phyloP scores from a whole-genome alignment of 2,888 invertebrate species.

The Tenthredo distinguenda region DNA sequence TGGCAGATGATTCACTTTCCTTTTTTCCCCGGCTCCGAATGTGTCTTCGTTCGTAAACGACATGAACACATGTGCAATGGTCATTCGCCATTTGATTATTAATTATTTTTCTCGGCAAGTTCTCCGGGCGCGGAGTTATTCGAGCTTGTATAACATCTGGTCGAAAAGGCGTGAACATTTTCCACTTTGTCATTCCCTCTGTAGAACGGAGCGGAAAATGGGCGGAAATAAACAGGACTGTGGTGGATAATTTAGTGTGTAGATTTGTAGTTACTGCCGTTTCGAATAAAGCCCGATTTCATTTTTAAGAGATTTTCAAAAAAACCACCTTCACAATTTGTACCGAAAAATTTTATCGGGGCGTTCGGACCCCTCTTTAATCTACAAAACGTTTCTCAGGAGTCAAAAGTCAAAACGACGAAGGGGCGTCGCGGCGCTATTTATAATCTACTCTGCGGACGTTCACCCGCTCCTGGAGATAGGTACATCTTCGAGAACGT shows the following conservation, averaged over 20 bases:
- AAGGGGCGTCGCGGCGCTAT: constrained; percentile 66
- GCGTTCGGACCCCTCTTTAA: neutral
- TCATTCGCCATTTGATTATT: neutral
- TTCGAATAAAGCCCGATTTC: neutral
- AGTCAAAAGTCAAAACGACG: constrained; percentile 34
- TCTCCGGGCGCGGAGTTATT: neutral
- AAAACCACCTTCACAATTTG: neutral
- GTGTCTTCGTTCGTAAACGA: neutral
- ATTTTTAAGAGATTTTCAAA: neutral
- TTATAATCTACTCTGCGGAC: constrained; percentile 69
- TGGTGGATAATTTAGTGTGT: neutral
- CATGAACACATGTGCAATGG: neutral
- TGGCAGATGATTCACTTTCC: neutral
- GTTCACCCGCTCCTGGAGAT: constrained; percentile 66
- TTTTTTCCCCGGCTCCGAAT: neutral
- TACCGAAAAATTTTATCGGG: neutral
- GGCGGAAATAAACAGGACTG: neutral
- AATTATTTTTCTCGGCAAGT: neutral
- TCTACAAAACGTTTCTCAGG: neutral
- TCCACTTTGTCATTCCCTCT: neutral
- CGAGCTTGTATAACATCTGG: neutral
- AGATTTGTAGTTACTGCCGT: neutral
- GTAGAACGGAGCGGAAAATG: neutral
- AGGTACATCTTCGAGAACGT: constrained; percentile 20
- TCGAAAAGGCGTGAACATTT: neutral